A percentile compares a stretch with the other conserved stretches of the same genome.
These are phyloP conservation scores for Oryzias woworae DNA, from an alignment of 2,113 vertebrate species.

Conservation along the genomic window DNA sequence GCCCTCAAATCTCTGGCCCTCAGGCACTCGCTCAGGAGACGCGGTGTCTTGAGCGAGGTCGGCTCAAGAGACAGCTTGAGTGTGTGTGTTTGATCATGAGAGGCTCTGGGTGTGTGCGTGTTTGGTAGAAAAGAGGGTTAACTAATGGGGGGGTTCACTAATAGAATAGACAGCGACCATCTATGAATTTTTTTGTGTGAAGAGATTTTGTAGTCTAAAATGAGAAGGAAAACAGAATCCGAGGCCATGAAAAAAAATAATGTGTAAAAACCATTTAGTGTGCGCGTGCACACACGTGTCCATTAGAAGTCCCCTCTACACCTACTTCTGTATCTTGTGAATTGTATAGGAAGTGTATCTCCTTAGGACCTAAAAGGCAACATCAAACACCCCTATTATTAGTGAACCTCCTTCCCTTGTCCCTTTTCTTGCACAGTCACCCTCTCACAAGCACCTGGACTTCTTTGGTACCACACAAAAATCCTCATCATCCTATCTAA, in stretches of 20 bases:
- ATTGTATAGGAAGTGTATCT: slow-evolving; percentile 52
- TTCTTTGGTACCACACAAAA: slow-evolving; percentile 36
- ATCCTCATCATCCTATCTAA: slow-evolving; percentile 32
- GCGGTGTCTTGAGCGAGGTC: slow-evolving; percentile 68
- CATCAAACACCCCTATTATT: slow-evolving; percentile 70
- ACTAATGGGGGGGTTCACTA: slow-evolving; percentile 45
- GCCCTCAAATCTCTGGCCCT: slow-evolving; percentile 79
- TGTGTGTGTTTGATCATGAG: slow-evolving; percentile 67
- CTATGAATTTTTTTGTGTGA: slow-evolving; percentile 7
- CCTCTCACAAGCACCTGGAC: slow-evolving; percentile 47
- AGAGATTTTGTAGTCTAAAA: slow-evolving; percentile 29
- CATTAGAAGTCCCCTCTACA: slow-evolving; percentile 24
- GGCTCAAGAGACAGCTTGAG: slow-evolving; percentile 64
- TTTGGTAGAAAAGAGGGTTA: slow-evolving; percentile 40
- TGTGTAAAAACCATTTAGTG: slow-evolving; percentile 27
- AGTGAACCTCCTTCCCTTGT: slow-evolving; percentile 51
- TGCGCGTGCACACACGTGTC: slow-evolving; percentile 18
- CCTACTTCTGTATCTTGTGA: slow-evolving; percentile 30
- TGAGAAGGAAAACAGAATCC: slow-evolving; percentile 21
- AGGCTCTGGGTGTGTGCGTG: slow-evolving; percentile 38
- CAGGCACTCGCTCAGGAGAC: slow-evolving; percentile 71
- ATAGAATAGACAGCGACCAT: slow-evolving; percentile 36
- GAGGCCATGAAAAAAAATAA: slow-evolving; percentile 25
- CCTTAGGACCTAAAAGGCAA: slow-evolving; percentile 60
- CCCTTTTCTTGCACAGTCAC: slow-evolving; percentile 21